These are phyloP conservation scores for Phyllopteryx taeniolatus DNA, from an alignment of 2,113 vertebrate genomes.

Conservation along the genomic window DNA sequence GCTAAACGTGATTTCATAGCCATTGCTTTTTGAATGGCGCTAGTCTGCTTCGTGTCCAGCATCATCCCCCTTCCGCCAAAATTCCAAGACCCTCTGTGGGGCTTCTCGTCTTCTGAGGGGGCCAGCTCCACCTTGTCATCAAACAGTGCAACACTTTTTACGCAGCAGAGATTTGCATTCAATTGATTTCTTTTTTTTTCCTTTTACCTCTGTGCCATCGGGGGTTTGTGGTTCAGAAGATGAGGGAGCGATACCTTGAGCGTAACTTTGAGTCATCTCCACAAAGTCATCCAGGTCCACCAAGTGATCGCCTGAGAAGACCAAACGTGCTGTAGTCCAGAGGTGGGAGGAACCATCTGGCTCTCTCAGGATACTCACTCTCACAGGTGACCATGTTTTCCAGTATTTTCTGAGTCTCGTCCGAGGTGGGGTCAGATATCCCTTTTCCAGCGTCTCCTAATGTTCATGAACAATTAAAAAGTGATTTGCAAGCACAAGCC, in stretches of 20 bases:
- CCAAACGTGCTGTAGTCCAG: neutral
- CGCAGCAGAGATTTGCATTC: neutral
- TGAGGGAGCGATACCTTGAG: conserved; percentile 81
- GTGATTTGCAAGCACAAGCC: conserved; percentile 15
- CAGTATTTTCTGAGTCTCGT: conserved; percentile 86
- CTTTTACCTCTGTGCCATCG: neutral
- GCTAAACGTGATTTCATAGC: conserved; percentile 65
- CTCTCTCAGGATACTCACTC: conserved; percentile 71
- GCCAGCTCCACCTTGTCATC: conserved; percentile 35
- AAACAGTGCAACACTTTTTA: neutral
- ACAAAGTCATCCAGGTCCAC: conserved; percentile 92
- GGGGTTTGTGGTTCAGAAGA: conserved; percentile 37
- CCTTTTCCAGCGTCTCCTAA: conserved; percentile 74
- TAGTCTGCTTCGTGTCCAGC: conserved; percentile 41
- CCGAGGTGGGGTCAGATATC: conserved; percentile 72
- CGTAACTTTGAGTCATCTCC: conserved; percentile 92
- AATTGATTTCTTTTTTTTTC: conserved; percentile 22
- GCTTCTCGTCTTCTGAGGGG: conserved; percentile 38
- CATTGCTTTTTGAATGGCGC: conserved; percentile 65
- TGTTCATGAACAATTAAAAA: conserved; percentile 27
- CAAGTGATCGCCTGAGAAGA: conserved; percentile 74
- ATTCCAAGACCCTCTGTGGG: conserved; percentile 55
- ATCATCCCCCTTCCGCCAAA: conserved; percentile 59
- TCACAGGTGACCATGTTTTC: conserved; percentile 85
- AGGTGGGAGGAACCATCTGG: neutral